A percentile compares a stretch with the other conserved stretches of the same genome.
Evolutionary conservation across 2,888 invertebrate species (phyloP).

Genomic region (Lampropteryx suffumata): DNA sequence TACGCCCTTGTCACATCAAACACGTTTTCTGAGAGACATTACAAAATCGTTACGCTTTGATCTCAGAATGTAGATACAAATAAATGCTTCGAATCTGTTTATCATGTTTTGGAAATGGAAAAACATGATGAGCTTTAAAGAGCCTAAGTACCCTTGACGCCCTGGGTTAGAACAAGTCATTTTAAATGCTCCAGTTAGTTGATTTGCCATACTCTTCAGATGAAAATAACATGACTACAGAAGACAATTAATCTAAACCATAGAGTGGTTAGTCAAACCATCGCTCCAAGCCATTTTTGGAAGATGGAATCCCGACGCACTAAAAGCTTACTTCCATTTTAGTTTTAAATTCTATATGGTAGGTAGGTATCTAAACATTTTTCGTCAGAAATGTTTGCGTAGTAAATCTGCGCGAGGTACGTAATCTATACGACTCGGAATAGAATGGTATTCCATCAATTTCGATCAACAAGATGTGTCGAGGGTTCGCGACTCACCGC

Average conservation of each 20-base stretch:
- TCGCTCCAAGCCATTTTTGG: background rate
- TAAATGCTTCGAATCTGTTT: slow-evolving; percentile 1
- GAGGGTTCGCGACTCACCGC: slow-evolving; percentile 16
- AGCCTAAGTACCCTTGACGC: too few relatives aligned
- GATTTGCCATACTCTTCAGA: too few relatives aligned
- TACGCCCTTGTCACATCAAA: slow-evolving; percentile 19
- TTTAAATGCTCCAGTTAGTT: too few relatives aligned
- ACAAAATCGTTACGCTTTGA: slow-evolving; percentile 27
- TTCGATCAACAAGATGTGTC: slow-evolving; percentile 28
- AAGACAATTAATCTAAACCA: too few relatives aligned
- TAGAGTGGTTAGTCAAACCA: too few relatives aligned
- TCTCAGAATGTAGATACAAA: slow-evolving; percentile 14
- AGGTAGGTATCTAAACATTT: too few relatives aligned
- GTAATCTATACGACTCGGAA: slow-evolving; percentile 22
- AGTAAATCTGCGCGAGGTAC: slow-evolving; percentile 11
- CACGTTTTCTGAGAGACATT: slow-evolving; percentile 20
- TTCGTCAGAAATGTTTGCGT: slow-evolving; percentile 10
- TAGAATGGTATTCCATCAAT: slow-evolving; percentile 32
- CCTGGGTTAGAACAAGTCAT: too few relatives aligned
- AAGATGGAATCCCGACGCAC: background rate
- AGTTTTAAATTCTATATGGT: background rate
- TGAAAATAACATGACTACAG: too few relatives aligned
- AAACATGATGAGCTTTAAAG: background rate
- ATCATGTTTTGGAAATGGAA: slow-evolving; percentile 2
- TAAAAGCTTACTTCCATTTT: slow-evolving; percentile 3